Percentiles rank a stretch among this genome's conserved stretches.
Evolutionary conservation across 1,140 invertebrate genomes (phyloP).

Genomic region (Drosophila pectinifera): DNA sequence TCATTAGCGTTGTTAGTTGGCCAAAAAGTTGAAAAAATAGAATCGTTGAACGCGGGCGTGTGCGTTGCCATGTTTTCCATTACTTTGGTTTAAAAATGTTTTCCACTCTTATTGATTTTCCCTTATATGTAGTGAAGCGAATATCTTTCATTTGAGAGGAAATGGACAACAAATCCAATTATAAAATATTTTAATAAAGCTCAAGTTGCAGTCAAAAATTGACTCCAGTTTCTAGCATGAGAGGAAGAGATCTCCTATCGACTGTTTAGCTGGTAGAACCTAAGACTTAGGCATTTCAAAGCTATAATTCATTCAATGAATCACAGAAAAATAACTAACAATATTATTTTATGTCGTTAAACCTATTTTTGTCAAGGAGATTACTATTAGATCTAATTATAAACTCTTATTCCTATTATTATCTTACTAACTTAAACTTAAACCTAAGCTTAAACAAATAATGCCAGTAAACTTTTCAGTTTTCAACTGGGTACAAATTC

Average conservation of each 20-base stretch:
- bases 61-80: conserved; percentile 29
- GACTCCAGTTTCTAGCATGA: background rate
- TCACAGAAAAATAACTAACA: background rate
- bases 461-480: background rate
- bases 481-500: background rate
- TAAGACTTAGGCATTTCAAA: conserved; percentile 2
- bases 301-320: conserved; percentile 1
- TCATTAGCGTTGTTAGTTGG: conserved; percentile 75
- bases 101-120: conserved; percentile 30
- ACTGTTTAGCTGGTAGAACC: background rate
- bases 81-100: conserved; percentile 9
- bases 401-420: background rate
- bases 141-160: conserved; percentile 10
- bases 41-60: conserved; percentile 36
- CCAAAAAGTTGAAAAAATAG: conserved; percentile 63
- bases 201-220: background rate
- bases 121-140: conserved; percentile 13
- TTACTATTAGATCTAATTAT: background rate
- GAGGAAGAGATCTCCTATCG: background rate
- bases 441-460: background rate
- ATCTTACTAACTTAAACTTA: background rate
- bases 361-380: background rate
- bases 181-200: conserved; percentile 14
- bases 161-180: conserved; percentile 36
- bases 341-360: background rate